Evolutionary conservation across 2,888 invertebrate genomes (phyloP).

Genomic region (Cyclophora punctaria): DNA sequence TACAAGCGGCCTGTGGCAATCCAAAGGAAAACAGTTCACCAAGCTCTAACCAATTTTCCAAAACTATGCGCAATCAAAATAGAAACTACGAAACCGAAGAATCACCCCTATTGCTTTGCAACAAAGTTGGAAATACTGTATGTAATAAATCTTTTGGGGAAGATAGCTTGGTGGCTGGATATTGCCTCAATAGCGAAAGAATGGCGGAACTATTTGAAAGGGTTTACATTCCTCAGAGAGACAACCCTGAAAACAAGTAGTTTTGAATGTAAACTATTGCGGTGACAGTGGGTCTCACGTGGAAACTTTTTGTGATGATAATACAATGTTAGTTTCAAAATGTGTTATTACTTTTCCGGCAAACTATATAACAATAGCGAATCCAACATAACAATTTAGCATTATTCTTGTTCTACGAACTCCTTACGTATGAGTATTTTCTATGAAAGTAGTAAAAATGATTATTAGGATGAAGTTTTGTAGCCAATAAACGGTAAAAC

Average conservation of each 20-base stretch:
- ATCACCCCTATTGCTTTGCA: conserved; percentile 33
- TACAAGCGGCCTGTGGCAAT: conserved; percentile 46
- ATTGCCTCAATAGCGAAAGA: conserved; percentile 50
- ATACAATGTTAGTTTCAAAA: too few species aligned
- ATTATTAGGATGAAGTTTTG: too few species aligned
- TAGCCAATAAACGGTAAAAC: too few species aligned
- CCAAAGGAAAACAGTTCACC: conserved; percentile 25
- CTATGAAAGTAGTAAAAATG: too few species aligned
- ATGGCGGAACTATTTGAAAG: conserved; percentile 55
- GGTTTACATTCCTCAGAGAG: conserved; percentile 56
- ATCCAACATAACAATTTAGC: too few species aligned
- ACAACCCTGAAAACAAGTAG: conserved; percentile 35
- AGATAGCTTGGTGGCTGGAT: conserved; percentile 38
- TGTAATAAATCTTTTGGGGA: conserved; percentile 42
- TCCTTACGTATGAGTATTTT: too few species aligned
- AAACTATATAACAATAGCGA: too few species aligned
- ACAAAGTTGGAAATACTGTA: conserved; percentile 36
- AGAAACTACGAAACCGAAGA: conserved; percentile 38
- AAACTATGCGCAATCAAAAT: conserved; percentile 34
- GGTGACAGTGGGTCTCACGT: background rate
- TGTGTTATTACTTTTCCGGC: too few species aligned
- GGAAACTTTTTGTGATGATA: too few species aligned
- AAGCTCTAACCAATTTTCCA: conserved; percentile 29
- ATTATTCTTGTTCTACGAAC: too few species aligned
- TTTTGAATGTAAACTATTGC: conserved; percentile 18